A percentile compares a stretch with the other conserved stretches of the same genome.
phyloP scores from a whole-genome alignment of 2,797 vertebrate genomes.

The Lacerta viridis region DNA sequence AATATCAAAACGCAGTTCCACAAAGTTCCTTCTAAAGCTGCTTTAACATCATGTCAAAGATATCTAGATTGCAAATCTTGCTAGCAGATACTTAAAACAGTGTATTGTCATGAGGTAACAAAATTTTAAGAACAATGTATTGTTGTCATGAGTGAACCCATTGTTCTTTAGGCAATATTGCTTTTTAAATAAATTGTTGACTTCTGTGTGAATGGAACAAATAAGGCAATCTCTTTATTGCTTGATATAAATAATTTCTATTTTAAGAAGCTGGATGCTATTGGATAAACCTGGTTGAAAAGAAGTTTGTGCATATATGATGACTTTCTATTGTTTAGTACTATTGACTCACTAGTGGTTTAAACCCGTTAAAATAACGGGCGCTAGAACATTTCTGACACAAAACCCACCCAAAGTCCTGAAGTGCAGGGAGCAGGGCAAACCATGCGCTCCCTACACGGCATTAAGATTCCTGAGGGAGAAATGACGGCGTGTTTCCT shows the following conservation, averaged over 20 bases:
- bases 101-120: slow-evolving; percentile 34
- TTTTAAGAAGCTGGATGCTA: neutral
- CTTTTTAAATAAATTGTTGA: slow-evolving; percentile 10
- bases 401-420: too few relatives aligned
- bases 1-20: slow-evolving; percentile 48
- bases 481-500: too few relatives aligned
- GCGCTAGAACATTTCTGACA: too few relatives aligned
- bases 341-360: neutral
- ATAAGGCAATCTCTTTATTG: slow-evolving; percentile 27
- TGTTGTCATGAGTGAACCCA: slow-evolving; percentile 56
- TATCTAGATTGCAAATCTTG: slow-evolving; percentile 44
- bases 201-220: slow-evolving; percentile 47
- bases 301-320: neutral
- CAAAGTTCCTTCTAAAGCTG: slow-evolving; percentile 40
- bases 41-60: slow-evolving; percentile 62
- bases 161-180: slow-evolving; percentile 7
- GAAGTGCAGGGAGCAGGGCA: too few relatives aligned
- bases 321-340: neutral
- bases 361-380: too few relatives aligned
- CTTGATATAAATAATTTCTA: neutral
- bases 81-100: slow-evolving; percentile 60
- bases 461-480: too few relatives aligned
- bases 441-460: too few relatives aligned
- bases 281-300: neutral
- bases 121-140: neutral